Evolutionary conservation across 2,888 invertebrate genomes (phyloP).

Genomic region (Drosophila birchii): DNA sequence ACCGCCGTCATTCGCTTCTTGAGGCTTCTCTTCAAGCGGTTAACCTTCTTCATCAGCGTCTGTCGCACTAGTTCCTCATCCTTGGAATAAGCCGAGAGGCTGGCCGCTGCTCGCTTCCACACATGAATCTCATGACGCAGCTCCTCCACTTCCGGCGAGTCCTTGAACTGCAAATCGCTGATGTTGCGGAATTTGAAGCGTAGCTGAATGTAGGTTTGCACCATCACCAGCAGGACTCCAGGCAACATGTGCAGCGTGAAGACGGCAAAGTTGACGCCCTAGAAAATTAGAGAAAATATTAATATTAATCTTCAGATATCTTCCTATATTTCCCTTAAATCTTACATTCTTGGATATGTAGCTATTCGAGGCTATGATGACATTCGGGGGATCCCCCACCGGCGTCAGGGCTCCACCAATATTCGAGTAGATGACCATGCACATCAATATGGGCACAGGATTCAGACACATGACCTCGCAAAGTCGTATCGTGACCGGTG

Average conservation of each 20-base stretch:
- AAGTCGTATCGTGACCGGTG: conserved; percentile 91
- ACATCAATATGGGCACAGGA: conserved; percentile 94
- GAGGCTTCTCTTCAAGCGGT: conserved; percentile 87
- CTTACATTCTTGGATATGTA: conserved; percentile 84
- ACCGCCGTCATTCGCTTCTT: conserved; percentile 87
- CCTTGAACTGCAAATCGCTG: conserved; percentile 89
- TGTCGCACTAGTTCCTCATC: conserved; percentile 93
- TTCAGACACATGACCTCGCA: conserved; percentile 96
- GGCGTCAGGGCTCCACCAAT: conserved; percentile 96
- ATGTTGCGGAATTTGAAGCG: conserved; percentile 90
- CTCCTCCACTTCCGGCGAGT: conserved; percentile 90
- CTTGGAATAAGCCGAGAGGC: conserved; percentile 92
- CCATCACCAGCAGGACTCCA: conserved; percentile 89
- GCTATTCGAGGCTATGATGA: conserved; percentile 84
- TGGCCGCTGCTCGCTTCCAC: conserved; percentile 92
- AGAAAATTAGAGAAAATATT: conserved; percentile 84
- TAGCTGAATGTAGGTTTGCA: conserved; percentile 90
- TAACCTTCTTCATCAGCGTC: conserved; percentile 91
- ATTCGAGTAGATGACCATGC: conserved; percentile 95
- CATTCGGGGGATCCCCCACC: conserved; percentile 94
- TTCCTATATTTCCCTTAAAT: background rate
- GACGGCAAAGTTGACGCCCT: conserved; percentile 91
- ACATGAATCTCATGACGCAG: conserved; percentile 93
- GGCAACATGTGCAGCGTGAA: conserved; percentile 93
- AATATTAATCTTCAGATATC: background rate